Evolutionary conservation across 2,113 vertebrate genomes (phyloP).

Genomic region (Vireo altiloquus): DNA sequence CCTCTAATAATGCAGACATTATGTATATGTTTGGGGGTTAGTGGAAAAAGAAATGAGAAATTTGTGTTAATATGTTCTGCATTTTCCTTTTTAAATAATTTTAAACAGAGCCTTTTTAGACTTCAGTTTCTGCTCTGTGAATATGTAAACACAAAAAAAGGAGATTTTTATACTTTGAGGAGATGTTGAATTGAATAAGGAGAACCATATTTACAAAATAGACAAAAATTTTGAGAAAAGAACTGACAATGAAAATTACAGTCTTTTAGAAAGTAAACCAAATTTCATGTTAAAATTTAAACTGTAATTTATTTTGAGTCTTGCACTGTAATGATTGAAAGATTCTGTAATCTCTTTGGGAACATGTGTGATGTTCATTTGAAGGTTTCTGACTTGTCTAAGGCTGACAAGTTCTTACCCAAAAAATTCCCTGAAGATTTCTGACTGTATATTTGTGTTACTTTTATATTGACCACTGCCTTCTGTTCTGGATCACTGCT

Average conservation of each 20-base stretch:
- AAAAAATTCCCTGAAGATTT: neutral
- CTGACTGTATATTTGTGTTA: neutral
- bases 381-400: neutral
- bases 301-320: neutral
- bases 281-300: neutral
- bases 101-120: neutral
- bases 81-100: neutral
- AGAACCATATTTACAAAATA: neutral
- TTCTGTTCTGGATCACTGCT: neutral
- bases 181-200: neutral
- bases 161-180: neutral
- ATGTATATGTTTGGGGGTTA: neutral
- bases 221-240: neutral
- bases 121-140: neutral
- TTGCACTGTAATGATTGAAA: neutral
- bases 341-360: neutral
- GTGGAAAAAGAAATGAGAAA: neutral
- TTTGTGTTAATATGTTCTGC: neutral
- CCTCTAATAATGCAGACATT: neutral
- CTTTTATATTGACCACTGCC: neutral
- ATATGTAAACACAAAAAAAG: neutral
- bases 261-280: neutral
- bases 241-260: neutral
- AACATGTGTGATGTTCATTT: neutral
- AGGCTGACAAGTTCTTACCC: neutral